phyloP scores from a whole-genome alignment of 2,797 vertebrate genomes.

The Pseudochromis fuscus region DNA sequence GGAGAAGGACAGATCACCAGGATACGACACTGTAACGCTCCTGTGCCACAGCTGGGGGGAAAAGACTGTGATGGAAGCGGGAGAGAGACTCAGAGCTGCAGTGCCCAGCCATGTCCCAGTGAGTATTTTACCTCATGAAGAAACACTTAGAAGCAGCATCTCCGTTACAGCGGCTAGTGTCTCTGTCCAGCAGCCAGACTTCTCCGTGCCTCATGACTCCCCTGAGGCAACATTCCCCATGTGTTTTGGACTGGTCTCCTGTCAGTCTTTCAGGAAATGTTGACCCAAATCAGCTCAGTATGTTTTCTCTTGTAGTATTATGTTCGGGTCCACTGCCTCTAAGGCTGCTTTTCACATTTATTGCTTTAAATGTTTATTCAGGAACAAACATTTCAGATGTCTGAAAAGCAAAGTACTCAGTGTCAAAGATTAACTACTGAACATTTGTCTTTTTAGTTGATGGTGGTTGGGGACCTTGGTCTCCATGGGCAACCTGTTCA shows the following conservation, averaged over 20 bases:
- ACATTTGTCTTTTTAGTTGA: conserved; percentile 85
- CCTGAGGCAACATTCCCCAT: conserved; percentile 67
- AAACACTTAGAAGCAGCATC: conserved; percentile 37
- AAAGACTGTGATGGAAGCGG: conserved; percentile 92
- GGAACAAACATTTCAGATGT: conserved; percentile 8
- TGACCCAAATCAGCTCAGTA: conserved; percentile 63
- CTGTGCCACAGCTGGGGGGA: conserved; percentile 94
- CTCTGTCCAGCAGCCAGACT: conserved; percentile 37
- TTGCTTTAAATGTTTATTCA: conserved; percentile 10
- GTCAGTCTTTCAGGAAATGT: conserved; percentile 65
- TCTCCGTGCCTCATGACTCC: conserved; percentile 38
- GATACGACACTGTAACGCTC: conserved; percentile 97
- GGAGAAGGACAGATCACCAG: conserved; percentile 95
- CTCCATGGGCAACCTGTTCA: conserved; percentile 95
- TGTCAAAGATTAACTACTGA: background rate
- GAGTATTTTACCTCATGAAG: conserved; percentile 56
- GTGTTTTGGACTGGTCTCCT: conserved; percentile 61
- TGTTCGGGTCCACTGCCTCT: conserved; percentile 40
- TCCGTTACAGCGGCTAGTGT: conserved; percentile 35
- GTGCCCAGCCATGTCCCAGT: conserved; percentile 92
- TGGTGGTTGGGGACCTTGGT: conserved; percentile 97
- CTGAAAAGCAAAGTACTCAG: background rate
- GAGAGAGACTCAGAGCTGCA: conserved; percentile 93
- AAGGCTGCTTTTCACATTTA: conserved; percentile 25
- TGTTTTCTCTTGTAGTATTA: conserved; percentile 58